Percentiles rank a stretch among this genome's conserved stretches.
phyloP scores from a whole-genome alignment of 2,113 vertebrate species.

The Muntiacus reevesi region DNA sequence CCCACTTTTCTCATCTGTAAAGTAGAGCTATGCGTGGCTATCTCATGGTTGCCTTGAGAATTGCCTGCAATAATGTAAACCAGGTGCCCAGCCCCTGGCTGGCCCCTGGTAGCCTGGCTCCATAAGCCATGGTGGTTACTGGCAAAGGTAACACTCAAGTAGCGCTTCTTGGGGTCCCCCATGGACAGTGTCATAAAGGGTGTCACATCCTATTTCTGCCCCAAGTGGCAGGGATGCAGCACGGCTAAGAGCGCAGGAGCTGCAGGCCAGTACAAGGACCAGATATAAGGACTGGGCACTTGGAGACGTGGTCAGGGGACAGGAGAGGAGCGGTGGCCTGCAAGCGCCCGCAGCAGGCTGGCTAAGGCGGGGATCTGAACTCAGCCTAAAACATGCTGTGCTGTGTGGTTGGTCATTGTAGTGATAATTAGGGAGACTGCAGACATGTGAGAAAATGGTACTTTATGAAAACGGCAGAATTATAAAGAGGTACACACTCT shows the following conservation, averaged over 20 bases:
- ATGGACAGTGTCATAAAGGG: neutral
- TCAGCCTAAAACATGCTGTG: neutral
- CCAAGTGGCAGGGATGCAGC: neutral
- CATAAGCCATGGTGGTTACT: neutral
- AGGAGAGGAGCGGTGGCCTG: neutral
- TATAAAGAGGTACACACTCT: neutral
- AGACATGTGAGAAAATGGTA: neutral
- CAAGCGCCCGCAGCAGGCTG: accelerated
- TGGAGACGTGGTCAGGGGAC: accelerated
- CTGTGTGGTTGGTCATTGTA: neutral
- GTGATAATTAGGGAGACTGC: neutral
- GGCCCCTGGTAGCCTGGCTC: neutral
- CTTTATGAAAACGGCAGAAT: neutral
- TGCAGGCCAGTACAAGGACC: no score
- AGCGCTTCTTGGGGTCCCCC: neutral
- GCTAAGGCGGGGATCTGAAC: neutral
- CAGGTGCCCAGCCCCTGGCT: neutral
- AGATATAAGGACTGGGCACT: accelerated
- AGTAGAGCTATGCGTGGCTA: neutral
- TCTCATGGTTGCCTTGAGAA: neutral
- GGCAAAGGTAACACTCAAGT: neutral
- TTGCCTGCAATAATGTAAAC: neutral
- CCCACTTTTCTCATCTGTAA: neutral
- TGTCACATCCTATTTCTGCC: no score
- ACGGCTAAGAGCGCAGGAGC: neutral